phyloP scores from a whole-genome alignment of 1,140 invertebrate species.

The Brachionus asplanchnoidis region DNA sequence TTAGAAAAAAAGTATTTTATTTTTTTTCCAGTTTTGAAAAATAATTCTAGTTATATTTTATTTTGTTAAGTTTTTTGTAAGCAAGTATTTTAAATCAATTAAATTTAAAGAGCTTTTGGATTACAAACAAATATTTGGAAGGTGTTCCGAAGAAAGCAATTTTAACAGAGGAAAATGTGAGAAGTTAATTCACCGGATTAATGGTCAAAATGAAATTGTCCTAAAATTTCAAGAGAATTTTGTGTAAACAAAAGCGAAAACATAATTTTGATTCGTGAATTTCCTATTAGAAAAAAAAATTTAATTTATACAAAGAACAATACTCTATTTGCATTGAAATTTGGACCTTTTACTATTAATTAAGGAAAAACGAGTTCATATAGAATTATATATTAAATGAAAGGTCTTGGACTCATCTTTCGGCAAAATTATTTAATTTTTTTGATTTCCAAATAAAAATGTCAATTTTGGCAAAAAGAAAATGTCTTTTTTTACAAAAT shows the following conservation, averaged over 20 bases:
- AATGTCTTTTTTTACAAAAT: too few relatives aligned
- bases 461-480: too few relatives aligned
- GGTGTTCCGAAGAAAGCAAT: not conserved
- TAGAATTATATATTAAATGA: too few relatives aligned
- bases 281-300: too few relatives aligned
- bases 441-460: too few relatives aligned
- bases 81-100: not conserved
- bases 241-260: not conserved
- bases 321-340: too few relatives aligned
- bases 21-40: not conserved
- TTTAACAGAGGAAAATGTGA: not conserved
- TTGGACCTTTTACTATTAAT: too few relatives aligned
- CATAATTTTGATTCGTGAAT: too few relatives aligned
- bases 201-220: not conserved
- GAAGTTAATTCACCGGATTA: not conserved
- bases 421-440: too few relatives aligned
- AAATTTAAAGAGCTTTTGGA: not conserved
- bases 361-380: too few relatives aligned
- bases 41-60: not conserved
- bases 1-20: slow-evolving; percentile 10
- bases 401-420: too few relatives aligned
- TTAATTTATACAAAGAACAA: too few relatives aligned
- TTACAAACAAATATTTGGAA: not conserved
- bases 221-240: not conserved
- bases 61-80: not conserved